Base-by-base conservation (phyloP, 2,797 vertebrate genomes). In the Gephyroberyx darwinii region DNA sequence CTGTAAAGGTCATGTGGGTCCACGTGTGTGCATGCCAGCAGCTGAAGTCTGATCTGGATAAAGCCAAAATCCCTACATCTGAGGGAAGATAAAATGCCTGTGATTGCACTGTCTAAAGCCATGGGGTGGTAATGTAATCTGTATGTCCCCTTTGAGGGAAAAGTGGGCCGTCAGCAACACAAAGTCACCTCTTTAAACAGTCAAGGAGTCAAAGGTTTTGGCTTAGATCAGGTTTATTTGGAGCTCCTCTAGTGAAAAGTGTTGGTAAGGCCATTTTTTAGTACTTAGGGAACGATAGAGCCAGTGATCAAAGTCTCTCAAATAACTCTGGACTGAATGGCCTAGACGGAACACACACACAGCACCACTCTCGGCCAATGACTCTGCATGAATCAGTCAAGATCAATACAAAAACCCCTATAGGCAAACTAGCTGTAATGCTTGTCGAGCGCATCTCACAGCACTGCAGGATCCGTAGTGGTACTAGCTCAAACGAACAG, bases 321-420 rank as follows among this genome's bases (percentile, higher is more conserved):
- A 37, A 48, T 66, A 55, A 61, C 47, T 58, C 17, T 66, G 19
- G 37, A 70, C 63, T 51, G 37, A 74, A 72, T 41, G 41, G 39
- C 35, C 51, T 20, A 7, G 22, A 52, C 57, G 30, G 26, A 69
- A 60, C 35, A 39, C 57, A 68, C 47, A 75, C 59, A 65, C 47
- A 54, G 57, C 58, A 67, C 51, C 20, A 50, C 60, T 80, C 57
- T 39, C 63, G 55, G 53, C 65, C 66, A 69, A 62, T 84, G 81
- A 82, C 74, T 72, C 69, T 75, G 81, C 75, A 83, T 73, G 72
- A 78, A 71, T 74, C 66, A 63, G 71, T 66, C 14, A 35, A 79
- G 26, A 87, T 81, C 68, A 78, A 85, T 68, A 75, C 62, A 67
- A 71, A 55, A 67, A 52, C 58, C 56, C 26, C 33, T 69, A 70